These are phyloP conservation scores for Penaeus vannamei DNA, from an alignment of 1,140 invertebrate species.

Conservation along the genomic window DNA sequence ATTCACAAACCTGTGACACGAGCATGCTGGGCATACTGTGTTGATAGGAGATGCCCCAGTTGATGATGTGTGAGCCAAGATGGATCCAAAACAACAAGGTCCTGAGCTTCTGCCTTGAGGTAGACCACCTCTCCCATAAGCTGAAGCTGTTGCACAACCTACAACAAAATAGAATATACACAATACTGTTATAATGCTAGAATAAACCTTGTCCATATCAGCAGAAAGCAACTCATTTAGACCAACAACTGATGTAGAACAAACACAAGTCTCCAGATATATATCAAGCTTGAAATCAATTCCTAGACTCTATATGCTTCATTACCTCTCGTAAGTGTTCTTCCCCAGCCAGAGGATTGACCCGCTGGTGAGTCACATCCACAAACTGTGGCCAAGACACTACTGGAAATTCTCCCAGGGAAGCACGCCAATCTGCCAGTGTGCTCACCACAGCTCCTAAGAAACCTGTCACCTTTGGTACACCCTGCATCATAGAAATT, in stretches of 20 bases:
- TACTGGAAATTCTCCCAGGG: conserved; percentile 78
- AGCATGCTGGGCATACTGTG: conserved; percentile 78
- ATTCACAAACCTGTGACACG: conserved; percentile 76
- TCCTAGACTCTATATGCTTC: no score
- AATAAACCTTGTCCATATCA: no score
- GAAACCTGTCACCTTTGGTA: conserved; percentile 78
- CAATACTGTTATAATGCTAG: not conserved
- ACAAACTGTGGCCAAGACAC: conserved; percentile 80
- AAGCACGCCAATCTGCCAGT: conserved; percentile 75
- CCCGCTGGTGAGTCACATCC: conserved; percentile 76
- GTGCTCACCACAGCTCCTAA: conserved; percentile 77
- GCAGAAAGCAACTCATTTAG: no score
- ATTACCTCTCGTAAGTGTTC: conserved; percentile 77
- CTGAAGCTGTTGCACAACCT: conserved; percentile 79
- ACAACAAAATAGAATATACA: not conserved
- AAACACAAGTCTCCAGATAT: no score
- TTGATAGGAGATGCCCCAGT: conserved; percentile 81
- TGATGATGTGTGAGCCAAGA: conserved; percentile 83
- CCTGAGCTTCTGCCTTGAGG: conserved; percentile 74
- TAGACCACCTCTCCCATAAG: conserved; percentile 79
- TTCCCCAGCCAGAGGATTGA: conserved; percentile 81
- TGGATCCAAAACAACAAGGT: conserved; percentile 83
- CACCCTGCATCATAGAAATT: conserved; percentile 72
- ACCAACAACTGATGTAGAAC: no score
- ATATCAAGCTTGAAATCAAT: no score